Base-by-base conservation (phyloP, 2,888 invertebrate species). In the Hetaerina titia region DNA sequence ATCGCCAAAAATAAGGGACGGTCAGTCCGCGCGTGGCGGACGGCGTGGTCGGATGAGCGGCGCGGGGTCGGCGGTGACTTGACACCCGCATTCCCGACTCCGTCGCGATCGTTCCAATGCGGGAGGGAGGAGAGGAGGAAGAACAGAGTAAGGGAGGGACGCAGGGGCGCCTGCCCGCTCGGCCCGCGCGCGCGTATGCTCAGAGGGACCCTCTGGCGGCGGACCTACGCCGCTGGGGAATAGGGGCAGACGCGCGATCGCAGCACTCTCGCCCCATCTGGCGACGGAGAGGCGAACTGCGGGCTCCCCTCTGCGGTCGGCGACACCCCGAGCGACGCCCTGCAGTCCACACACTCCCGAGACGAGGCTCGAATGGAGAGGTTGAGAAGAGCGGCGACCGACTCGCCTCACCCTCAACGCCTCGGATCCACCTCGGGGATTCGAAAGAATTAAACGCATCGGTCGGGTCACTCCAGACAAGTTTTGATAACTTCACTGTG, bases 201-300 rank as follows among this genome's bases (percentile, higher is more conserved):
- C 92, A 56, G 31, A 22, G 92, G 92, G 92, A 92, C 69, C 92
- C 92, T 92, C 92, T 92, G 63, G 45, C 92, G 92, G 92, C 25
- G 15, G 69, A n/a, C 58, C 22, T 19, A 45, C 25, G 64, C 64
- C 90, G 90, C 92, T 69, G 69, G 92, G 92, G 92, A 92, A 92
- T 92, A 69, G 13, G 92, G 56, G 56, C 9, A 56, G 45, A 22
- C n/a, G 19, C 25, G 92, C 92, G 69, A 92, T n/a, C 69, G 69
- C 69, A 92, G 64, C 92, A 92, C 92, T 56, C 92, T 92, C 63
- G 56, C 92, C 69, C 92, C 92, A 92, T 92, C 92, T 92, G 92
- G 69, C 92, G 92, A 64, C 69, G 56, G 9, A 92, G n/a, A 19
- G 56, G 22, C 69, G 92, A 92, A 92, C 92, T 92, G 92, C 92